Evolutionary conservation across 1,140 invertebrate species (phyloP), one percentile per base, ranked within the genome.

Genomic region (Drosophila lowei): DNA sequence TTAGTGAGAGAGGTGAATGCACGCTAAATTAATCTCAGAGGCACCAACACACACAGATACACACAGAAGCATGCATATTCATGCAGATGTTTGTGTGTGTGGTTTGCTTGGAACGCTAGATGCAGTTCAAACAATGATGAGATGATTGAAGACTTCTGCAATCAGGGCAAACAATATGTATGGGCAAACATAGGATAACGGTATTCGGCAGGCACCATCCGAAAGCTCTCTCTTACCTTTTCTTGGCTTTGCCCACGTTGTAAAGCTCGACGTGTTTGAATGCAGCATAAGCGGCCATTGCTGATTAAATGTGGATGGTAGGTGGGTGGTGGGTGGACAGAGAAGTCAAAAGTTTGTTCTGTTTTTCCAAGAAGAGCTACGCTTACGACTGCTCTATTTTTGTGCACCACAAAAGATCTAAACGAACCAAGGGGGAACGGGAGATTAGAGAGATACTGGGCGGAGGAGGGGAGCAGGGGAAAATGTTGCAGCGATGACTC

Each of bases 231-330:
- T 68, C 91, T 90, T 90, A 95, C 94, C 94, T 94, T 92, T 94
- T 94, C 91, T 95, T 95, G 89, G 94, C 94, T 90, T 94, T 93
- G 90, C 94, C 94, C 78, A 95, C 93, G 90, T 94, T 94, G 92
- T 95, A 94, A 80, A 95, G 93, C 92, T 95, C 94, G 86, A 95
- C 93, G 91, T 95, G 94, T 92, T 94, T 94, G 92, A 94, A 94
- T 72, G 94, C 93, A 85, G 94, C 94, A 90, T 94, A 94, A 75
- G 94, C 94, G 81, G 94, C 94, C 94, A 95, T 95, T 92, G 88
- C 80, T 60, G 67, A 52, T 72, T 60, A 56, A 41, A 46, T 61
- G 44, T 41, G 15, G 38, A 15, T 18, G 16, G 11, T 53, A 3
- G 16, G 15, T 53, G 16, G 47, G 15, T 38, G 43, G 43, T 2